Evolutionary conservation across 37 sponge, comb jelly and placozoan genomes (phyloP).

Genomic region (Corticium candelabrum): DNA sequence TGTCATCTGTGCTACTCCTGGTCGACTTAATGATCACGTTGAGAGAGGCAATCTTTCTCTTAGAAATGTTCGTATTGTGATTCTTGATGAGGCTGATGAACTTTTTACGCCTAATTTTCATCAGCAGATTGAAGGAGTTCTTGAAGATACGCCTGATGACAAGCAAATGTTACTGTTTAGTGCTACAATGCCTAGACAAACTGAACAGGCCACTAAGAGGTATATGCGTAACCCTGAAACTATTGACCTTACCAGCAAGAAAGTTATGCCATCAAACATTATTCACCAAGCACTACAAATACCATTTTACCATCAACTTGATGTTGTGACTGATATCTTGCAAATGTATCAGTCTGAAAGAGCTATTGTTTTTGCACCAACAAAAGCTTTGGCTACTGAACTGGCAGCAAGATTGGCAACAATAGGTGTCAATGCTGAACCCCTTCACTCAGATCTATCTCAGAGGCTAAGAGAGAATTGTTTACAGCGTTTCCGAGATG

Average conservation of each 20-base stretch:
- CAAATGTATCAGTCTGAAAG: constrained; percentile 5
- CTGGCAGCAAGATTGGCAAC: background rate
- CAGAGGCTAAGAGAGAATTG: constrained; percentile 13
- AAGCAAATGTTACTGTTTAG: constrained; percentile 46
- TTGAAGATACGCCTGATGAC: constrained; percentile 14
- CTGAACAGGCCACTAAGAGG: background rate
- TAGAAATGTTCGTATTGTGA: constrained; percentile 17
- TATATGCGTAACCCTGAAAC: constrained; percentile 28
- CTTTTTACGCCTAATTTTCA: constrained; percentile 40
- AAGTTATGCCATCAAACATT: constrained; percentile 8
- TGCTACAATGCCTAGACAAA: constrained; percentile 35
- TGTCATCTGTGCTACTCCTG: constrained; percentile 44
- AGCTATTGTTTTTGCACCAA: constrained; percentile 28
- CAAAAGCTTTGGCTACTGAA: constrained; percentile 3
- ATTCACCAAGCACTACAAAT: background rate
- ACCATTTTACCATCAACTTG: background rate
- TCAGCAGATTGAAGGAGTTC: constrained; percentile 26
- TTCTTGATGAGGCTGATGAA: constrained; percentile 51
- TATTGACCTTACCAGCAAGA: constrained; percentile 16
- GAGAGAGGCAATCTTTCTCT: constrained; percentile 17
- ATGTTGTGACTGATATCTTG: constrained; percentile 12
- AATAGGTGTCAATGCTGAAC: background rate
- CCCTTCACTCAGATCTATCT: background rate
- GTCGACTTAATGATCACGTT: constrained; percentile 37
- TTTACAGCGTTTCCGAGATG: constrained; percentile 16